These are phyloP conservation scores for Oxyruncus cristatus DNA, from an alignment of 2,113 vertebrate genomes.

Conservation along the genomic window DNA sequence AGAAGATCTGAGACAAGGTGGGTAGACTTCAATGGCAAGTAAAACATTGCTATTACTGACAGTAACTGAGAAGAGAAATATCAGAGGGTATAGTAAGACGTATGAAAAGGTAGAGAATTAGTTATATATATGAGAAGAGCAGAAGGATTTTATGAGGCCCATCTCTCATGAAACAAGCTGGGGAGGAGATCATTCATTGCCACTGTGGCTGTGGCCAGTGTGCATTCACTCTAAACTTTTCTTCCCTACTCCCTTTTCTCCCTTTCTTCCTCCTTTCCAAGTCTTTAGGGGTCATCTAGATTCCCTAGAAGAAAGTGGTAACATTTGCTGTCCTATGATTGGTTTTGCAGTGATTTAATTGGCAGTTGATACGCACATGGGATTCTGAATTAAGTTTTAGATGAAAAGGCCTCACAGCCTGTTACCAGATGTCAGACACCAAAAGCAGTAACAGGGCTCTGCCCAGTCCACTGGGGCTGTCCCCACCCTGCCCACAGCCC, in stretches of 20 bases:
- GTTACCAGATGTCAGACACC: neutral
- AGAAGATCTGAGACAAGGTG: neutral
- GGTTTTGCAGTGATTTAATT: neutral
- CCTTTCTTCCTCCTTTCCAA: neutral
- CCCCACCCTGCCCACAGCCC: neutral
- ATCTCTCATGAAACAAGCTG: neutral
- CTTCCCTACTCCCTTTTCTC: neutral
- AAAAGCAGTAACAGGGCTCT: neutral
- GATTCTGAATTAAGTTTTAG: neutral
- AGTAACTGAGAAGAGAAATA: neutral
- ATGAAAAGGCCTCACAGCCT: neutral
- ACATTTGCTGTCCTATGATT: neutral
- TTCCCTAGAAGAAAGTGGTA: neutral
- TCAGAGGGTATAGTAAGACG: neutral
- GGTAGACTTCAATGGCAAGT: neutral
- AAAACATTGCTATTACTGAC: neutral
- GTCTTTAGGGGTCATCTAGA: neutral
- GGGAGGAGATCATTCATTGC: neutral
- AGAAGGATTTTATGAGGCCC: neutral
- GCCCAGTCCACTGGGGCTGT: neutral
- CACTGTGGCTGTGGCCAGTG: rapidly evolving
- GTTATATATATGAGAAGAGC: neutral
- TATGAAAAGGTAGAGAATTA: neutral
- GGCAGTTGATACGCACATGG: rapidly evolving
- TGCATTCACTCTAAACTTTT: neutral